Percentiles rank a stretch among this genome's conserved stretches.
Conservation (phyloP, 2,797 vertebrate species). For the Dermochelys coriacea region DNA sequence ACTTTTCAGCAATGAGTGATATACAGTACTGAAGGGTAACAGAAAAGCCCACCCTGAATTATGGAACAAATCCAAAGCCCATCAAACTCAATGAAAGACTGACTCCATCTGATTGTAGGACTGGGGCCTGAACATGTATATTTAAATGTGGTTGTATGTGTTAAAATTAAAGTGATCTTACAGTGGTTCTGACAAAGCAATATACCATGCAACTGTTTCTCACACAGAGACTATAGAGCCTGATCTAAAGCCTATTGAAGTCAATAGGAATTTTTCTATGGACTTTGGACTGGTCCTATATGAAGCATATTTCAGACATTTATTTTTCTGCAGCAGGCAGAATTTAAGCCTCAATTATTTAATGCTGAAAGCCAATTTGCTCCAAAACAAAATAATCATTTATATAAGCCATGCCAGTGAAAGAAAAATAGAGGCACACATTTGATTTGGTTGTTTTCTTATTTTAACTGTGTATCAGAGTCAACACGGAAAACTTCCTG, state of each 20-base stretch:
- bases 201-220: background rate
- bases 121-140: background rate
- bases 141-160: background rate
- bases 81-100: background rate
- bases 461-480: background rate
- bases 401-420: constrained; percentile 12
- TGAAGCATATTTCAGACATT: background rate
- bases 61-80: background rate
- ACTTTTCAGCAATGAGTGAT: background rate
- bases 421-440: constrained; percentile 12
- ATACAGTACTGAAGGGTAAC: background rate
- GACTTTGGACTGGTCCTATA: background rate
- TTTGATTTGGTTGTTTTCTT: background rate
- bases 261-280: background rate
- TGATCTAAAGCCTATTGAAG: background rate
- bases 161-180: background rate
- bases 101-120: background rate
- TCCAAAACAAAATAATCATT: constrained; percentile 30
- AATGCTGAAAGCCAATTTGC: background rate
- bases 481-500: background rate
- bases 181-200: background rate
- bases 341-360: background rate
- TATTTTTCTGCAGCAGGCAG: background rate
- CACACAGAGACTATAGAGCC: background rate
- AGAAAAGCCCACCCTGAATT: background rate